phyloP scores from a whole-genome alignment of 1,140 invertebrate species.

The Bombus fervidus region DNA sequence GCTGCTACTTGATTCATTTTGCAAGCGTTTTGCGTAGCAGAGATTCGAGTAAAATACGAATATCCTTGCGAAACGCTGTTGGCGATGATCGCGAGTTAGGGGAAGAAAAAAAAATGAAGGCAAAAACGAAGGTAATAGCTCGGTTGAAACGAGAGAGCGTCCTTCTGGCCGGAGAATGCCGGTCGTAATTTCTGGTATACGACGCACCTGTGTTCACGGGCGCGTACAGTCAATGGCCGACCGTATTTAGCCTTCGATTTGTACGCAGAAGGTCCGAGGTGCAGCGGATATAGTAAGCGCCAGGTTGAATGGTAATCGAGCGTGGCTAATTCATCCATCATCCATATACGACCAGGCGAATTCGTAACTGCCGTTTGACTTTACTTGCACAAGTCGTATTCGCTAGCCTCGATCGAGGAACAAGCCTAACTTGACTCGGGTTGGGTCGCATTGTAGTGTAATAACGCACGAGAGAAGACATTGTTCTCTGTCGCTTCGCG shows the following conservation, averaged over 20 bases:
- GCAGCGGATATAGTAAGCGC: conserved; percentile 66
- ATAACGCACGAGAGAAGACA: conserved; percentile 51
- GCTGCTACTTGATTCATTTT: background rate
- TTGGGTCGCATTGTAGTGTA: conserved; percentile 25
- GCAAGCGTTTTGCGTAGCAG: background rate
- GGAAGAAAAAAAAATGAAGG: too few species aligned
- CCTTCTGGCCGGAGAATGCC: conserved; percentile 25
- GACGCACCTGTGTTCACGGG: conserved; percentile 34
- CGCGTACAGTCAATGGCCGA: conserved; percentile 66
- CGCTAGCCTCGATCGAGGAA: background rate
- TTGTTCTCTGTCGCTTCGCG: conserved; percentile 58
- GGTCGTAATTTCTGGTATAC: conserved; percentile 48
- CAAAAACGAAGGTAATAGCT: too few species aligned
- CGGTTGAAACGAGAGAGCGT: background rate
- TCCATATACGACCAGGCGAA: background rate
- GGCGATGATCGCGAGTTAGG: too few species aligned
- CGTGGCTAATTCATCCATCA: conserved; percentile 31
- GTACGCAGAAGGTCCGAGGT: conserved; percentile 54
- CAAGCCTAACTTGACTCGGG: background rate
- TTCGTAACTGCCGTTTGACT: background rate
- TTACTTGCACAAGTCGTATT: background rate
- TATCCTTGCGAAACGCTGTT: background rate
- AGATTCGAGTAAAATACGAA: background rate
- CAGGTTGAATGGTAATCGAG: conserved; percentile 65
- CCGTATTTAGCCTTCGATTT: conserved; percentile 69